Conservation (phyloP, 2,888 invertebrate genomes). For the Nemotelus pantherinus region DNA sequence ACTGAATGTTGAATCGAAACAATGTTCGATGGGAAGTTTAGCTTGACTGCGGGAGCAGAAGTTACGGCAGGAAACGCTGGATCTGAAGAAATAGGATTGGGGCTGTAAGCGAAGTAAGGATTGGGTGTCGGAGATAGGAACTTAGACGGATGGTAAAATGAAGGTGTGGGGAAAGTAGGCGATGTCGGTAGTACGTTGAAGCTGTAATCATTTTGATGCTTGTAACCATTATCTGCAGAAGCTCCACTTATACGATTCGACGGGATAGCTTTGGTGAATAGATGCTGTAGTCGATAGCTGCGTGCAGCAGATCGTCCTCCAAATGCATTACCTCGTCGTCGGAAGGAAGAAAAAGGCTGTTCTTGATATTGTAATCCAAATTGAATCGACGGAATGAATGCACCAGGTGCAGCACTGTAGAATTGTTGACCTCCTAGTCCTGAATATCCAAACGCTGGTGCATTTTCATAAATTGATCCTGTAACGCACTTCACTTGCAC, state of each 20-base stretch:
- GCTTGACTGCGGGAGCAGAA: not conserved
- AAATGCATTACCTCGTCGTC: not conserved
- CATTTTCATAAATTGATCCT: not conserved
- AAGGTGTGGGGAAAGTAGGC: not conserved
- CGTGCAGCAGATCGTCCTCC: conserved; percentile 24
- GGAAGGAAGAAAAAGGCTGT: not conserved
- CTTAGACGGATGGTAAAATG: not conserved
- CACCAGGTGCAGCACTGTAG: not conserved
- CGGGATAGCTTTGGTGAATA: conserved; percentile 2
- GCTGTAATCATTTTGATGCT: no score
- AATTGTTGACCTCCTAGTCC: not conserved
- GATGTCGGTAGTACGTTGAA: no score
- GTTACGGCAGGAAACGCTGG: not conserved
- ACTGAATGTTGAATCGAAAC: not conserved
- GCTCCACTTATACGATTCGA: not conserved
- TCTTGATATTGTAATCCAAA: not conserved
- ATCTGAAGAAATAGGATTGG: not conserved
- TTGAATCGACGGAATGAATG: not conserved
- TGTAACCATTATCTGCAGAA: no score
- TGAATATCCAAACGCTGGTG: conserved; percentile 8
- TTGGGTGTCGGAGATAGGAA: not conserved
- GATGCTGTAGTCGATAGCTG: conserved; percentile 11
- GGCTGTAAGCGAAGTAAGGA: not conserved
- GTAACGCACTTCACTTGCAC: conserved; percentile 19
- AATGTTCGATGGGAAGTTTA: no score